phyloP scores from a whole-genome alignment of 2,888 invertebrate species.

The Bembecia ichneumoniformis region DNA sequence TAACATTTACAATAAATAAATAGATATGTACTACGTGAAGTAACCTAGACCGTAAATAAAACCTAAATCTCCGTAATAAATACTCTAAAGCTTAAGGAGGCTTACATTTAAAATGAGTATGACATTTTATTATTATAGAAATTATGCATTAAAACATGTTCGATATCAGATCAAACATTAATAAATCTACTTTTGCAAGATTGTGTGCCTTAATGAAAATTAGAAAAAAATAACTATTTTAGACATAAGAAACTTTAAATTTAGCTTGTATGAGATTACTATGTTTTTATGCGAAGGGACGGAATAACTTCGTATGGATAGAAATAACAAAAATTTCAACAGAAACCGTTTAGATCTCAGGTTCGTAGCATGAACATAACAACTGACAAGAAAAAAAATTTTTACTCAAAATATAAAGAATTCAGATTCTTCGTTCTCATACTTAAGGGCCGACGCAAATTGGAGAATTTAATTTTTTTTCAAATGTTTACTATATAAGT shows the following conservation, averaged over 20 bases:
- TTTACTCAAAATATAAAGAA: too few species aligned
- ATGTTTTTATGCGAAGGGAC: conserved; percentile 48
- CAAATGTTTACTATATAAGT: too few species aligned
- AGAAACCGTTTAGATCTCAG: background rate
- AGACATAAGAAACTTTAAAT: conserved; percentile 3
- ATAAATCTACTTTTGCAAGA: background rate
- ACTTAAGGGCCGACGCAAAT: too few species aligned
- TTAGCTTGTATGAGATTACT: conserved; percentile 41
- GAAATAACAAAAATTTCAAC: conserved; percentile 1
- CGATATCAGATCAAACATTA: conserved; percentile 24
- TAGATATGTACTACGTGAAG: conserved; percentile 32
- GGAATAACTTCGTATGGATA: conserved; percentile 12
- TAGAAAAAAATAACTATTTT: conserved; percentile 6
- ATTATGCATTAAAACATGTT: conserved; percentile 47
- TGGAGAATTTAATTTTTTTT: too few species aligned
- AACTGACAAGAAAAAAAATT: too few species aligned
- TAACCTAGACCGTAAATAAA: conserved; percentile 34
- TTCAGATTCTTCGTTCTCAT: too few species aligned
- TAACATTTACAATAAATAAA: conserved; percentile 45
- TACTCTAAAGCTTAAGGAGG: conserved; percentile 52
- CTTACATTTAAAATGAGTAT: conserved; percentile 57
- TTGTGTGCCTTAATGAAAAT: background rate
- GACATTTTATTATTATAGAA: conserved; percentile 56
- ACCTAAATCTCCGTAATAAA: conserved; percentile 43
- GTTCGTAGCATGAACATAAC: too few species aligned